These are phyloP conservation scores for Otolemur garnettii DNA, from an alignment of 2,113 vertebrate species.

Conservation along the genomic window DNA sequence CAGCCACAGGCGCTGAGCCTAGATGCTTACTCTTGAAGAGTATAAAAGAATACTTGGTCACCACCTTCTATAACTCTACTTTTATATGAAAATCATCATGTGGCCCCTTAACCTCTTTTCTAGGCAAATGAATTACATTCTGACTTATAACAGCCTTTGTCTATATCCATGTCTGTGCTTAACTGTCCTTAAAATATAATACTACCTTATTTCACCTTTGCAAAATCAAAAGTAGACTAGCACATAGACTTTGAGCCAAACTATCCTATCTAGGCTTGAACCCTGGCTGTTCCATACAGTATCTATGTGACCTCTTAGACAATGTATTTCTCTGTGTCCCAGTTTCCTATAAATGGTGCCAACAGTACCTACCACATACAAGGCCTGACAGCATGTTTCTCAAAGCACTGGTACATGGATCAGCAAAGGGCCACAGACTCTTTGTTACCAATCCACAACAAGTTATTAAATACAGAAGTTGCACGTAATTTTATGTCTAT, in stretches of 20 bases:
- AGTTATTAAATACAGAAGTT: not conserved
- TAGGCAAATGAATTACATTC: constrained; percentile 20
- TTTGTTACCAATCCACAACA: not conserved
- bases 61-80: not conserved
- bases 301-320: not conserved
- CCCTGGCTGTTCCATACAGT: not conserved
- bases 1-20: too few relatives aligned
- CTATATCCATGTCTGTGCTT: not conserved
- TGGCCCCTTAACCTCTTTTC: constrained; percentile 5
- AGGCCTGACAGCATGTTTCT: not conserved
- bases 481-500: constrained; percentile 18
- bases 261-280: not conserved
- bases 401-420: not conserved
- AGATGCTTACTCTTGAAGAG: not conserved
- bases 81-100: not conserved
- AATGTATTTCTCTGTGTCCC: constrained; percentile 1
- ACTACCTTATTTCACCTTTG: not conserved
- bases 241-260: not conserved
- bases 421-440: not conserved
- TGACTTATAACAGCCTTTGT: not conserved
- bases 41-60: not conserved
- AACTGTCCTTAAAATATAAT: not conserved
- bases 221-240: not conserved
- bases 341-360: not conserved
- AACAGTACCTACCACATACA: not conserved